phyloP scores from a whole-genome alignment of 2,113 vertebrate genomes.

The Colistium nudipinnis region DNA sequence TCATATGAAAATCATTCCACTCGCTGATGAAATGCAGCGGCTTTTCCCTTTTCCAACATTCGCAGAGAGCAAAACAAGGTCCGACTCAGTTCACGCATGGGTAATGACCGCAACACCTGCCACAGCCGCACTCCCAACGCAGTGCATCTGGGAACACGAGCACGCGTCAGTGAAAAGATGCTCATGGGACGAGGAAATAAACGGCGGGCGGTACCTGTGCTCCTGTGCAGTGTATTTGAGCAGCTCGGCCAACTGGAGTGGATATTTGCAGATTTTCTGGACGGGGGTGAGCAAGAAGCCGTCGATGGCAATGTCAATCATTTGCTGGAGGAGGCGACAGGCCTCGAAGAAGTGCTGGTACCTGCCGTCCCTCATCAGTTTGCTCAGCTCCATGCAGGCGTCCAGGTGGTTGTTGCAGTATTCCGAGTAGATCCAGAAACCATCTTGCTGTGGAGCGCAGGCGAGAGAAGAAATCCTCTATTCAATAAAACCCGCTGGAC shows the following conservation, averaged over 20 bases:
- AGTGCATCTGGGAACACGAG: conserved; percentile 37
- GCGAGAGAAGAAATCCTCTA: conserved; percentile 12
- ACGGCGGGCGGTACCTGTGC: conserved; percentile 86
- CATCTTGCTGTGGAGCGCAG: conserved; percentile 89
- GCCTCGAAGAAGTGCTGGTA: conserved; percentile 99
- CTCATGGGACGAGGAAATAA: conserved; percentile 16
- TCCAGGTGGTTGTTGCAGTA: conserved; percentile 99
- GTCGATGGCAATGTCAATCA: conserved; percentile 99
- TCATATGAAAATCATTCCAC: conserved; percentile 9
- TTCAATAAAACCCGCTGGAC: too few relatives aligned
- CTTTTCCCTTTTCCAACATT: conserved; percentile 22
- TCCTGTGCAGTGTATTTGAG: conserved; percentile 99
- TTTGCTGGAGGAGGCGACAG: conserved; percentile 96
- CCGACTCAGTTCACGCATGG: conserved; percentile 35
- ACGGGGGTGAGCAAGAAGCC: conserved; percentile 97
- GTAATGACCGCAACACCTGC: conserved; percentile 41
- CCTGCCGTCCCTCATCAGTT: conserved; percentile 96
- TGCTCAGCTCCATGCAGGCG: conserved; percentile 98
- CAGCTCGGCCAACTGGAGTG: conserved; percentile 95
- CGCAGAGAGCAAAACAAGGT: conserved; percentile 24
- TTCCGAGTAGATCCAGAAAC: conserved; percentile 99
- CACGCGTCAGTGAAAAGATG: conserved; percentile 26
- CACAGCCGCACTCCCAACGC: conserved; percentile 37
- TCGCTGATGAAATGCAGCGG: not conserved
- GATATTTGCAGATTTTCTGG: conserved; percentile 99